These are phyloP conservation scores for Tipula helvola DNA, from an alignment of 2,888 invertebrate genomes.

Conservation along the genomic window DNA sequence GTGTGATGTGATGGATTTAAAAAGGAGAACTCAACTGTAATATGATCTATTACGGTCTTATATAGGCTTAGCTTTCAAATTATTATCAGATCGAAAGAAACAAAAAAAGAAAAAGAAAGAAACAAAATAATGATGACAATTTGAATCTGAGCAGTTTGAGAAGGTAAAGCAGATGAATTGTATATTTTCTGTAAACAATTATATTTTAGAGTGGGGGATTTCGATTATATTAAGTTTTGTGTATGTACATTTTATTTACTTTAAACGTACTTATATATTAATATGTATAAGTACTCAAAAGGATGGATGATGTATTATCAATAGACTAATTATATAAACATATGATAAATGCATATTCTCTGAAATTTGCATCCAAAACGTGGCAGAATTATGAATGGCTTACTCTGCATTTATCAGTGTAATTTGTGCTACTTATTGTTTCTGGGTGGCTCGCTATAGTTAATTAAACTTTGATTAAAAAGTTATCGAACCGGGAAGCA, in stretches of 20 bases:
- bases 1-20: neutral
- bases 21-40: neutral
- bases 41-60: neutral
- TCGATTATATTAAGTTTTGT: neutral
- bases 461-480: no score
- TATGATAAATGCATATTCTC: neutral
- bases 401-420: neutral
- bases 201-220: neutral
- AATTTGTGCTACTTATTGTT: neutral
- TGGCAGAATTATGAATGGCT: neutral
- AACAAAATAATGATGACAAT: neutral
- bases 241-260: neutral
- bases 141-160: neutral
- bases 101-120: neutral
- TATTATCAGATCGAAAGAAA: neutral
- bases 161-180: neutral
- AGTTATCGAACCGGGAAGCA: no score
- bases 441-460: neutral
- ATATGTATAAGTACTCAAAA: neutral
- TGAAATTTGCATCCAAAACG: neutral
- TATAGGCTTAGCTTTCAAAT: neutral
- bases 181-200: neutral
- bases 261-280: neutral
- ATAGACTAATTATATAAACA: neutral
- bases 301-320: neutral